A percentile compares a stretch with the other conserved stretches of the same genome.
phyloP scores from a whole-genome alignment of 2,797 vertebrate species.

The Mormyrops attenuatus region DNA sequence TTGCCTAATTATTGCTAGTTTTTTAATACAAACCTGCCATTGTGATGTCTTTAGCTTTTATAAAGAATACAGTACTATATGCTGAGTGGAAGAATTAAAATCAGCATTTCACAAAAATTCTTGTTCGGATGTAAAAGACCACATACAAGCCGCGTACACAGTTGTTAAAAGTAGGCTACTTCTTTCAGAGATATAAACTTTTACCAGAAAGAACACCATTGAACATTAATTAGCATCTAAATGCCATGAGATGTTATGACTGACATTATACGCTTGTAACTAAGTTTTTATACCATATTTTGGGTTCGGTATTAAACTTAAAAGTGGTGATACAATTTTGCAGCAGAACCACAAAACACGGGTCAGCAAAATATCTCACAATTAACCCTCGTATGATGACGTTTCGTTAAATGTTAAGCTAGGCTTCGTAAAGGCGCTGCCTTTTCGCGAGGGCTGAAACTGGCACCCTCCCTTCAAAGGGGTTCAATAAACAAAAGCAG shows the following conservation, averaged over 20 bases:
- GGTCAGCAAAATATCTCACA: neutral
- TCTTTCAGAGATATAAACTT: neutral
- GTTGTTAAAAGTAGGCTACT: neutral
- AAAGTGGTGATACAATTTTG: neutral
- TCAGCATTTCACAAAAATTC: neutral
- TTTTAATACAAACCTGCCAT: neutral
- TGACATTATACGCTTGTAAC: neutral
- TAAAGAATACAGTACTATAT: neutral
- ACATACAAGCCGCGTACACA: neutral
- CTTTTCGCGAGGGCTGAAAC: neutral
- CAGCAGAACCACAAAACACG: neutral
- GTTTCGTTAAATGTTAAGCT: neutral
- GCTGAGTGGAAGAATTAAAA: neutral
- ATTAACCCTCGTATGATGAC: neutral
- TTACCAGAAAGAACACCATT: neutral
- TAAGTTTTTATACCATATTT: neutral
- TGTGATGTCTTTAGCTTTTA: neutral
- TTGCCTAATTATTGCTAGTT: neutral
- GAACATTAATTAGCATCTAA: neutral
- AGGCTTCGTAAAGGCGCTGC: neutral
- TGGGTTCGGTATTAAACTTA: neutral
- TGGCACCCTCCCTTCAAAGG: slow-evolving; percentile 9
- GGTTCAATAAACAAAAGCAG: slow-evolving; percentile 13
- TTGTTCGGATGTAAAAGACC: neutral
- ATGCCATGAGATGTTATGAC: neutral